Conservation (phyloP, 2,113 vertebrate genomes). For the Pachypanchax playfairii region DNA sequence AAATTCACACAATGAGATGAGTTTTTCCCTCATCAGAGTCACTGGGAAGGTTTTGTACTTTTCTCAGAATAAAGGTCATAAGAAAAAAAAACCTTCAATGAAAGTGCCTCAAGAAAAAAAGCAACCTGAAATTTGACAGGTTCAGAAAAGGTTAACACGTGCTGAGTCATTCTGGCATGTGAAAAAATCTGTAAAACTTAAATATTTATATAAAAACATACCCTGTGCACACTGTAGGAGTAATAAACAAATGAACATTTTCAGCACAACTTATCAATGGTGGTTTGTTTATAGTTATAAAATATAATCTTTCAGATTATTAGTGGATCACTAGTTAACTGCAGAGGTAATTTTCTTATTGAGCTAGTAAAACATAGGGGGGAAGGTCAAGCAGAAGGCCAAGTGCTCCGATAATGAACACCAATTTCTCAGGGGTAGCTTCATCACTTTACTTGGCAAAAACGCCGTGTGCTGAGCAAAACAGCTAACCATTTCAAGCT, state of each 20-base stretch:
- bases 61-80: conserved; percentile 9
- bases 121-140: not conserved
- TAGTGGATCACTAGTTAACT: too few species aligned
- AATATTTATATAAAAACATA: not conserved
- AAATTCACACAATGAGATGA: conserved; percentile 9
- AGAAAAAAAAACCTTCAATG: not conserved
- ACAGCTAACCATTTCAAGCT: conserved; percentile 53
- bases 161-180: not conserved
- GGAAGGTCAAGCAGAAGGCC: conserved; percentile 32
- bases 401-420: conserved; percentile 39
- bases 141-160: not conserved
- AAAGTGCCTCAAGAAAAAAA: conserved; percentile 17
- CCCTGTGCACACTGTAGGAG: too few species aligned
- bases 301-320: not conserved
- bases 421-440: conserved; percentile 43
- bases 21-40: conserved; percentile 6
- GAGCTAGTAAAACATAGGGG: conserved; percentile 8
- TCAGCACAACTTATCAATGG: not conserved
- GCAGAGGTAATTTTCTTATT: too few species aligned
- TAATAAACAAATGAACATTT: too few species aligned
- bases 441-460: conserved; percentile 47
- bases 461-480: conserved; percentile 7
- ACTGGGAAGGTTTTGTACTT: conserved; percentile 11
- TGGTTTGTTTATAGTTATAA: not conserved
- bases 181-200: not conserved